Conservation (phyloP, 2,113 vertebrate genomes). For the Istiophorus platypterus region DNA sequence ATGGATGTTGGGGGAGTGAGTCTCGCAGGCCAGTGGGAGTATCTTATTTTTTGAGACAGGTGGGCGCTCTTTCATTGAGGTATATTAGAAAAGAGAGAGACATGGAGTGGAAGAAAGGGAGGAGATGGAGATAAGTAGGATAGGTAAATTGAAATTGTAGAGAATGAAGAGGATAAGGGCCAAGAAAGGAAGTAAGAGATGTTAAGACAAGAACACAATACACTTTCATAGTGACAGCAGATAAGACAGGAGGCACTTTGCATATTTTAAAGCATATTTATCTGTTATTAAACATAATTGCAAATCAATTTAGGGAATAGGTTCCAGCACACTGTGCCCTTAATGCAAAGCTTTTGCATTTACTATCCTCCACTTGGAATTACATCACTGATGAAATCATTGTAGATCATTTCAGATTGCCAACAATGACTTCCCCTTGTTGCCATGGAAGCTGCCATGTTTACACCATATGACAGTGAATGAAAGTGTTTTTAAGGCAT, state of each 20-base stretch:
- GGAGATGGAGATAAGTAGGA: constrained; percentile 14
- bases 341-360: constrained; percentile 22
- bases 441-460: constrained; percentile 41
- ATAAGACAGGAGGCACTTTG: neutral
- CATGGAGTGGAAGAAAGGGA: constrained; percentile 35
- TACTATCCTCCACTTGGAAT: constrained; percentile 21
- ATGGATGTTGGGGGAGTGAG: constrained; percentile 82
- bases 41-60: constrained; percentile 83
- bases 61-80: constrained; percentile 82
- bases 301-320: constrained; percentile 19
- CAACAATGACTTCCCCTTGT: constrained; percentile 12
- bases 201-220: neutral
- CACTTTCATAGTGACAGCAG: neutral
- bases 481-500: constrained; percentile 6
- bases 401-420: constrained; percentile 37
- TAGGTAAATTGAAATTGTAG: constrained; percentile 23
- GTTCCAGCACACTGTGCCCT: neutral
- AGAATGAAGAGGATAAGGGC: constrained; percentile 14
- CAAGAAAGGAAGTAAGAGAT: constrained; percentile 15
- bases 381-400: constrained; percentile 27
- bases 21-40: constrained; percentile 77
- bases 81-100: constrained; percentile 78
- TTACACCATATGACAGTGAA: neutral
- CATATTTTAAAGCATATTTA: constrained; percentile 5
- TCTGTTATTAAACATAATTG: constrained; percentile 34